These are phyloP conservation scores for Antitype chi DNA, from an alignment of 2,888 invertebrate genomes.

Conservation along the genomic window DNA sequence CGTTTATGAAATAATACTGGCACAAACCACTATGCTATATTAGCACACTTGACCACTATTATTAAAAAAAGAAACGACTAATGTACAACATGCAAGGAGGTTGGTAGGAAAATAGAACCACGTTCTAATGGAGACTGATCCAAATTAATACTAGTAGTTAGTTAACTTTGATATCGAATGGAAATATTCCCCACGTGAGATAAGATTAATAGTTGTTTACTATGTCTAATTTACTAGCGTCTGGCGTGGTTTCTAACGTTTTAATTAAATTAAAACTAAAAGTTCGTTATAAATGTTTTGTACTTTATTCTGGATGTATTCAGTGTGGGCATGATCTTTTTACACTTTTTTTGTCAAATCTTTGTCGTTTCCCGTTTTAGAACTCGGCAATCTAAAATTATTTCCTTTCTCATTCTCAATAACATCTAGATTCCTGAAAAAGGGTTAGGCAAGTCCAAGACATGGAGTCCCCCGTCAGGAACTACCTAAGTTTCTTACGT, in stretches of 20 bases:
- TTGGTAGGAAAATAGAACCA: slow-evolving; percentile 15
- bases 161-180: slow-evolving; percentile 54
- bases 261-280: background rate
- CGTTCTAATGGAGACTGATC: slow-evolving; percentile 25
- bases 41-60: background rate
- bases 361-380: background rate
- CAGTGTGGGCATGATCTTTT: background rate
- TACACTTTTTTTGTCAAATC: background rate
- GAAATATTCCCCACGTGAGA: slow-evolving; percentile 64
- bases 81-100: background rate
- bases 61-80: background rate
- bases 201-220: slow-evolving; percentile 64
- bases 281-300: background rate
- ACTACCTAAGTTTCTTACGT: too few species aligned
- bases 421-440: too few species aligned
- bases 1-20: slow-evolving; percentile 31
- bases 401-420: background rate
- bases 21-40: slow-evolving; percentile 7
- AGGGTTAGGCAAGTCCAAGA: background rate
- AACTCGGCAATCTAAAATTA: too few species aligned
- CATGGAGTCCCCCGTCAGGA: too few species aligned
- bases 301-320: background rate
- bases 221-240: slow-evolving; percentile 27
- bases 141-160: slow-evolving; percentile 34
- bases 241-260: slow-evolving; percentile 16